Base-by-base conservation (phyloP, 1,140 invertebrate species). In the Onthophagus taurus region DNA sequence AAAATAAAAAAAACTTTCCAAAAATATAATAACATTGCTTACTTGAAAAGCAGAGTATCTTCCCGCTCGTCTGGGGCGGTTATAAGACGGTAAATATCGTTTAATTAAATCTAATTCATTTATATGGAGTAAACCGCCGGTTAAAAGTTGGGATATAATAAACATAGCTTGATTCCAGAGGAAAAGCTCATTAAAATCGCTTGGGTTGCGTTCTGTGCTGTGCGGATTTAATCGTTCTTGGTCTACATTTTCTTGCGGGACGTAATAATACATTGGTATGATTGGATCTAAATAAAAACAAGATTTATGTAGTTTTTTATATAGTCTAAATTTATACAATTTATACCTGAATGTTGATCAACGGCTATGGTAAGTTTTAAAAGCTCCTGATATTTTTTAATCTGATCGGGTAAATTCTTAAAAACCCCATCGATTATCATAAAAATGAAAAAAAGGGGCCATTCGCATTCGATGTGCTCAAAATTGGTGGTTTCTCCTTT, bases 41-140 rank as follows among this genome's bases (percentile, higher is more conserved):
- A 96, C 93, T 78, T 97, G 91, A 70, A 97, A 97, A 29, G 92
- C 90, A 1, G 93, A 97, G 69, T 97, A 97, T 45, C 93, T 72
- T 38, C 89, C 90, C 31, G 81, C 90, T 60, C 83, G 81, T 33
- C 88, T 70, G 0, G 95, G 95, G 37, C 95, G 71, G 64, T 95
- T 95, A 60, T 92, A 94, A 1, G 93, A 96, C 2, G 95, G 94
- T 42, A 98, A 71, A 71, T 97, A 95, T 30, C 96, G 75, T 44
- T 93, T 71, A 45, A 98, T 90, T 1, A 92, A 90, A 71, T 99
- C 96, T 31, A 99, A 68, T 69, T 98, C 95, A 60, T 92, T 96
- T 9, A 96, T 82, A 59, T 96, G 88, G 18, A 99, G 69, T 12
- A 98, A 67, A 23, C 85, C 83, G 37, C 84, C 84, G 16, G 87